A percentile compares a stretch with the other conserved stretches of the same genome.
Conservation (phyloP, 2,113 vertebrate species). For the Astur gentilis region DNA sequence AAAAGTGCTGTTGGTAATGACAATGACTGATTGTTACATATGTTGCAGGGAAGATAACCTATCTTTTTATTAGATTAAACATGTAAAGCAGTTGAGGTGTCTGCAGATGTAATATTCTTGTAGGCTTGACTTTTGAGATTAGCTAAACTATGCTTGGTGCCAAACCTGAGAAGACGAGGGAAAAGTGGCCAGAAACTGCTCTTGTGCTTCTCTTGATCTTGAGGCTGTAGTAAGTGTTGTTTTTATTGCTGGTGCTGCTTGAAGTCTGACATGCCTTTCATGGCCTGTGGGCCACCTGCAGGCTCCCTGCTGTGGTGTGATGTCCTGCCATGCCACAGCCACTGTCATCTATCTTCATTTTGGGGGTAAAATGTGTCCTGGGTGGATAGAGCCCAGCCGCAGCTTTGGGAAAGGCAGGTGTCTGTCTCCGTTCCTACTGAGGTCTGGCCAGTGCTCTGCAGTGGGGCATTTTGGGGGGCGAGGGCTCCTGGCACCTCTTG, state of each 20-base stretch:
- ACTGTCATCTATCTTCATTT: background rate
- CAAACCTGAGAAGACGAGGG: background rate
- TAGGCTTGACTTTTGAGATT: background rate
- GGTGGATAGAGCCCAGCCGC: background rate
- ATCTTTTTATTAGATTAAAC: background rate
- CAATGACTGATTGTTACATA: background rate
- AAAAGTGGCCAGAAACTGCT: background rate
- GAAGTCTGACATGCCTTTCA: background rate
- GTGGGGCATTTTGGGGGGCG: background rate
- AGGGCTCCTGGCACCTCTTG: background rate
- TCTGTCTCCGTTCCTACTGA: rapidly evolving
- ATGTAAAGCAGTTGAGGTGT: background rate
- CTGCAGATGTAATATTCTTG: background rate
- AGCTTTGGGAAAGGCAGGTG: background rate
- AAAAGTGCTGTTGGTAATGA: background rate
- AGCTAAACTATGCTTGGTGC: background rate
- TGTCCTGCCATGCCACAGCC: rapidly evolving
- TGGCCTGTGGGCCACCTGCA: background rate
- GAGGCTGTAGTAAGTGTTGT: background rate
- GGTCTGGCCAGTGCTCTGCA: background rate
- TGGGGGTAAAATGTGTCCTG: background rate
- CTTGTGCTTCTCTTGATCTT: background rate
- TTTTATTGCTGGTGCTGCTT: background rate
- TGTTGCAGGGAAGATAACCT: background rate
- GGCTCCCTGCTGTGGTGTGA: background rate